Evolutionary conservation across 2,113 vertebrate species (phyloP), one percentile per base, ranked within the genome.

Genomic region (Lagenorhynchus albirostris): DNA sequence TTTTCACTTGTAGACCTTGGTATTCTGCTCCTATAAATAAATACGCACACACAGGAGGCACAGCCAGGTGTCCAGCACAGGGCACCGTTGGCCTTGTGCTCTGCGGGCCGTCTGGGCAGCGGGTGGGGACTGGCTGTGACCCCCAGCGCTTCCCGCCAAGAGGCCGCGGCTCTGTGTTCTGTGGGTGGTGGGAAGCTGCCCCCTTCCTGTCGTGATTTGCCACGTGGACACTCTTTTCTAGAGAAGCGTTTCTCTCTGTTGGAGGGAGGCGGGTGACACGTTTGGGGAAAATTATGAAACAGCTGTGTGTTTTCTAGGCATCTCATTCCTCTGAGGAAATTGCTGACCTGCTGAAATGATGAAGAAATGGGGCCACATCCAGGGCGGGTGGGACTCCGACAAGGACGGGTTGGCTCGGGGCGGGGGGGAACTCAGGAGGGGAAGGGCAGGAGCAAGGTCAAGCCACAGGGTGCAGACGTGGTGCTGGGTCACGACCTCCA

Each of bases 321-420:
- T 77, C 44, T 50, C 17, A 1, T 77, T 50, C 15, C 44, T 33
- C 74, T 50, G 29, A 50, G 44, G 17, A 50, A 77, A 50, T 15
- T 6, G 44, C 44, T 50, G 17, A 76, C 26, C 44, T 50, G 29
- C 17, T 0, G 2, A 50, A 50, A 76, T 29, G 14, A 50, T 18
- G 73, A 76, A 47, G 14, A 76, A 76, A 31, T 5, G 8, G 8
- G 44, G 71, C 44, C 44, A 76, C 15, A 20, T 20, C 44, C 31
- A 76, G 44, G 73, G 29, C 1, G 10, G 29, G 44, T 76, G 44
- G 73, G 44, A 29, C 44, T 76, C 41, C 0, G 1, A 31, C 15
- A 3, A 0, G 1, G 44, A 47, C 44, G 47, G 47, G 47, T 50
- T 0, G 0, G 47, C 12, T 41, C 41, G 41, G 0, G 0, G 15